Percentiles rank a stretch among this genome's conserved stretches.
These are phyloP conservation scores for Struthidea cinerea DNA, from an alignment of 2,113 vertebrate genomes.

Conservation along the genomic window DNA sequence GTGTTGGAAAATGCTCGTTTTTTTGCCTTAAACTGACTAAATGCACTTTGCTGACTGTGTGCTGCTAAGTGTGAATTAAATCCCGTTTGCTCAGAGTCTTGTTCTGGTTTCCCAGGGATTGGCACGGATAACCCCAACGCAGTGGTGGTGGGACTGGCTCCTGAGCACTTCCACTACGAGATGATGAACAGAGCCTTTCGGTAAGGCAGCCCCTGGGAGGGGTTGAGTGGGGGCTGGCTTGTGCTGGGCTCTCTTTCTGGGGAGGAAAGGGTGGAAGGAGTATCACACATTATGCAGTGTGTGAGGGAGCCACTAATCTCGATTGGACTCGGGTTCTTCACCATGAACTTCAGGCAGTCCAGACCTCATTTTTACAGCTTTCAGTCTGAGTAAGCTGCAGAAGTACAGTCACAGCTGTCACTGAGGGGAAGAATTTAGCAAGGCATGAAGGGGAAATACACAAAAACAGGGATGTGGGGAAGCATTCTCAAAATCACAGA, in stretches of 20 bases:
- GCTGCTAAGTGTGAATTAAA: background rate
- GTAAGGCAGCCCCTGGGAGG: constrained; percentile 51
- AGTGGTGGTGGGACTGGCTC: constrained; percentile 90
- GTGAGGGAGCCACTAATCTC: background rate
- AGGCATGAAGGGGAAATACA: background rate
- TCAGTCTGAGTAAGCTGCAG: background rate
- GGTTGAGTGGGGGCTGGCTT: background rate
- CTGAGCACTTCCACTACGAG: constrained; percentile 90
- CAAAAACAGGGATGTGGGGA: background rate
- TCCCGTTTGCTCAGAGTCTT: background rate
- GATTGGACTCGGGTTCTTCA: background rate
- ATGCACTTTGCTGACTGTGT: background rate
- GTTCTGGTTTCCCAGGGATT: constrained; percentile 73
- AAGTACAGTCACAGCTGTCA: background rate
- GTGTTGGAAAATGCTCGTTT: background rate
- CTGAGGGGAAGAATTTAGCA: background rate
- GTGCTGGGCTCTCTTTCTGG: background rate
- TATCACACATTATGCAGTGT: accelerated
- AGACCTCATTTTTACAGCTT: background rate
- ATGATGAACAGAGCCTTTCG: constrained; percentile 89
- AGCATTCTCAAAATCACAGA: background rate
- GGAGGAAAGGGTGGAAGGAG: background rate
- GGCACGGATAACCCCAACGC: constrained; percentile 86
- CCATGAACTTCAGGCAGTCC: background rate
- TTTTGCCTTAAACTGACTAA: background rate